These are phyloP conservation scores for Gymnocheta viridis DNA, from an alignment of 2,888 invertebrate species.

Conservation along the genomic window DNA sequence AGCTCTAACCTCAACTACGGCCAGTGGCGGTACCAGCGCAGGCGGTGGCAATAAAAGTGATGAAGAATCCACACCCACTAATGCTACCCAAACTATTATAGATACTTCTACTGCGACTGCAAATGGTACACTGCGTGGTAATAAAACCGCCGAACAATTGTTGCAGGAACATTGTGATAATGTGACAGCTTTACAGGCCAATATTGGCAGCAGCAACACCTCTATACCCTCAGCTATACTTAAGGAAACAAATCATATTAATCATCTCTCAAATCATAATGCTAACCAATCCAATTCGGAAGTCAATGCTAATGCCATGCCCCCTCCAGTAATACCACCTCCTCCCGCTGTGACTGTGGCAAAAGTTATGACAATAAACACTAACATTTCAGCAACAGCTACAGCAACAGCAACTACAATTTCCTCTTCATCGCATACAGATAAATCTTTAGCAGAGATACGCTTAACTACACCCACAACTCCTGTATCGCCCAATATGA, in stretches of 20 bases:
- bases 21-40: neutral
- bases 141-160: conserved; percentile 69
- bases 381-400: conserved; percentile 2
- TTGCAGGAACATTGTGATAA: conserved; percentile 69
- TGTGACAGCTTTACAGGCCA: conserved; percentile 66
- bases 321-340: conserved; percentile 49
- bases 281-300: conserved; percentile 38
- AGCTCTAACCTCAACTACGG: conserved; percentile 63
- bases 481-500: conserved; percentile 77
- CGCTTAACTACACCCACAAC: conserved; percentile 75
- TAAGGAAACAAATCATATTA: conserved; percentile 73
- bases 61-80: conserved; percentile 75
- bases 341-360: conserved; percentile 43
- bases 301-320: conserved; percentile 61
- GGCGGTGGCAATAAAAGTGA: conserved; percentile 73
- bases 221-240: conserved; percentile 64
- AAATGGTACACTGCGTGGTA: conserved; percentile 55
- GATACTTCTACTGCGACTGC: neutral
- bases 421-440: conserved; percentile 5
- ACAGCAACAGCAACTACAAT: conserved; percentile 1
- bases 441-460: conserved; percentile 45
- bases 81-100: conserved; percentile 1
- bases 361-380: conserved; percentile 45
- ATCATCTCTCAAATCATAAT: conserved; percentile 48
- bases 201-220: conserved; percentile 64